Evolutionary conservation across 2,888 invertebrate genomes (phyloP).

Genomic region (Troides helena): DNA sequence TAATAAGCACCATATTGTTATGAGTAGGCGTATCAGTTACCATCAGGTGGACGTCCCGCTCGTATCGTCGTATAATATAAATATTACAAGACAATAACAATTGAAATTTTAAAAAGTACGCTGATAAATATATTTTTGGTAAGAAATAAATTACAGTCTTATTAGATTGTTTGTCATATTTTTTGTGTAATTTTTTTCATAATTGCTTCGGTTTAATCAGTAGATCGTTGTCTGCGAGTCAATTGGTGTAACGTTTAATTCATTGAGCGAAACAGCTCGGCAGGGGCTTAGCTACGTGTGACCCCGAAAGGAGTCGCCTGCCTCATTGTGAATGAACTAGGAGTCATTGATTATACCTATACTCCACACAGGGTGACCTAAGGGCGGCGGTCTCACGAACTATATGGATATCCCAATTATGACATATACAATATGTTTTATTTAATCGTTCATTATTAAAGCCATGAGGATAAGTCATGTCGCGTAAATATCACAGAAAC

Average conservation of each 20-base stretch:
- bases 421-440: conserved; percentile 37
- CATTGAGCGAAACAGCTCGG: conserved; percentile 55
- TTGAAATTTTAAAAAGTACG: too few relatives aligned
- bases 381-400: conserved; percentile 66
- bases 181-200: conserved; percentile 5
- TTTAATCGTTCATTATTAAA: conserved; percentile 32
- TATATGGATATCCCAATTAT: conserved; percentile 32
- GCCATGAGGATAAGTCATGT: conserved; percentile 17
- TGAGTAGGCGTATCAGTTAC: too few relatives aligned
- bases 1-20: too few relatives aligned
- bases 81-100: too few relatives aligned
- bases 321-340: conserved; percentile 75
- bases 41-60: too few relatives aligned
- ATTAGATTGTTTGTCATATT: not conserved
- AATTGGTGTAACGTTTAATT: conserved; percentile 36
- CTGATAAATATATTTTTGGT: too few relatives aligned
- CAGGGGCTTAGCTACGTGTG: conserved; percentile 62
- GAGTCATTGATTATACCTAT: conserved; percentile 73
- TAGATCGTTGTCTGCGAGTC: conserved; percentile 14
- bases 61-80: too few relatives aligned
- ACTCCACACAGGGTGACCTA: conserved; percentile 58
- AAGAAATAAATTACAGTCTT: too few relatives aligned
- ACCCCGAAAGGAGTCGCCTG: conserved; percentile 69
- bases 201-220: conserved; percentile 20
- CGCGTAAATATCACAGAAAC: conserved; percentile 44